Base-by-base conservation (phyloP, 2,888 invertebrate genomes). In the Orthosia gracilis region DNA sequence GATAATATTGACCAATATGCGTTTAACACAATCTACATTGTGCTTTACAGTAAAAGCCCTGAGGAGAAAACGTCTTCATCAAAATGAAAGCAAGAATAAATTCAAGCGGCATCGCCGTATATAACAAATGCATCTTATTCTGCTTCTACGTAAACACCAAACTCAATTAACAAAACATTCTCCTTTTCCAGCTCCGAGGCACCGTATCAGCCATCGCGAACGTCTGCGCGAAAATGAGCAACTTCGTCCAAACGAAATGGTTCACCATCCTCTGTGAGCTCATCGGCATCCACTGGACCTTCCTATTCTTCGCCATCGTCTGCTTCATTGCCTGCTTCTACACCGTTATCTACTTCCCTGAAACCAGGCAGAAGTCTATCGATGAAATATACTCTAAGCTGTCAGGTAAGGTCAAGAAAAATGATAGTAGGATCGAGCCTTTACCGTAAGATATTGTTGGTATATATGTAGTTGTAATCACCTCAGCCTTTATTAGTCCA, bases 241-340 rank as follows among this genome's bases (percentile, higher is more conserved):
- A 96, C 88, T 96, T 96, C 85, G 76, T 95, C 52, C 96, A 96
- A 80, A 94, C 94, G 87, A 96, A 96, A 82, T 96, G 95, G 95
- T 96, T 96, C 91, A 93, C 94, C 0, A 89, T 89, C 17, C 88
- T 96, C 18, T 93, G 93, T 72, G 92, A 93, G 0, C 77, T 93
- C 2, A 90, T 96, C 68, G 96, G 96, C 49, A 95, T 95, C 62
- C 96, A 96, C 62, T 96, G 95, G 95, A 94, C 94, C 0, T 94
- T 96, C 85, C 79, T 95, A 0, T 94, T 94, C 90, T 96, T 96
- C 83, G 89, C 95, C 0, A 54, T 90, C 0, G 92, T 96, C 13
- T 94, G 93, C 73, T 95, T 96, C 87, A 61, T 87, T 18, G 93
- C 94, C 5, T 93, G 93, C 64, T 86, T 94, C 77, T 96, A 95